phyloP scores from a whole-genome alignment of 2,888 invertebrate genomes.

The Zaprionus bogoriensis region DNA sequence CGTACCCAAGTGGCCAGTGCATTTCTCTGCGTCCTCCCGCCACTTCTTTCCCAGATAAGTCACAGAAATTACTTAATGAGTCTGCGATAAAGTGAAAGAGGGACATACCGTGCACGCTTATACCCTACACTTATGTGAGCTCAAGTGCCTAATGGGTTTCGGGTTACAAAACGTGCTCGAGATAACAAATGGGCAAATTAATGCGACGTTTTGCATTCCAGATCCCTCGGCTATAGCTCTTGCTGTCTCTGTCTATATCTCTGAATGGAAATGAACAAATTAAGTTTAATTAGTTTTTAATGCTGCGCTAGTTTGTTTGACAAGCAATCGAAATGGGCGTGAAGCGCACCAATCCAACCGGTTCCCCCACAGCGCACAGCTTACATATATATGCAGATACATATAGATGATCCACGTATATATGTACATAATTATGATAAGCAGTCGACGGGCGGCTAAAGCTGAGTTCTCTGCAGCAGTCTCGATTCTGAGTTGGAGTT shows the following conservation, averaged over 20 bases:
- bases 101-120: constrained; percentile 10
- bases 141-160: constrained; percentile 77
- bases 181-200: constrained; percentile 71
- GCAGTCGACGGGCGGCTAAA: neutral
- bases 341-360: constrained; percentile 47
- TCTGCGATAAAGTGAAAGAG: constrained; percentile 55
- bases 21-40: constrained; percentile 2
- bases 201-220: constrained; percentile 62
- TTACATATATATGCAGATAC: constrained; percentile 10
- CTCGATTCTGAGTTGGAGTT: neutral
- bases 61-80: constrained; percentile 74
- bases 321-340: constrained; percentile 71
- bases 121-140: constrained; percentile 7
- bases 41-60: constrained; percentile 54
- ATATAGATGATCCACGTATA: constrained; percentile 3
- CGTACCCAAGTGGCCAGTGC: constrained; percentile 44
- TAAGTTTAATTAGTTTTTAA: constrained; percentile 72
- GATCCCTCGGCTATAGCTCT: constrained; percentile 20
- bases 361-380: constrained; percentile 40
- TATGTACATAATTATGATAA: constrained; percentile 32
- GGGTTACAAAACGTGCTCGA: constrained; percentile 69
- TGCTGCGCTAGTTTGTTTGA: constrained; percentile 74
- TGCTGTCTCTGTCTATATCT: neutral
- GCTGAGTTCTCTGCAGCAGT: neutral
- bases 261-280: constrained; percentile 30